Percentiles rank a stretch among this genome's conserved stretches.
These are phyloP conservation scores for Branchipolynoe longqiensis DNA, from an alignment of 2,888 invertebrate genomes.

Conservation along the genomic window DNA sequence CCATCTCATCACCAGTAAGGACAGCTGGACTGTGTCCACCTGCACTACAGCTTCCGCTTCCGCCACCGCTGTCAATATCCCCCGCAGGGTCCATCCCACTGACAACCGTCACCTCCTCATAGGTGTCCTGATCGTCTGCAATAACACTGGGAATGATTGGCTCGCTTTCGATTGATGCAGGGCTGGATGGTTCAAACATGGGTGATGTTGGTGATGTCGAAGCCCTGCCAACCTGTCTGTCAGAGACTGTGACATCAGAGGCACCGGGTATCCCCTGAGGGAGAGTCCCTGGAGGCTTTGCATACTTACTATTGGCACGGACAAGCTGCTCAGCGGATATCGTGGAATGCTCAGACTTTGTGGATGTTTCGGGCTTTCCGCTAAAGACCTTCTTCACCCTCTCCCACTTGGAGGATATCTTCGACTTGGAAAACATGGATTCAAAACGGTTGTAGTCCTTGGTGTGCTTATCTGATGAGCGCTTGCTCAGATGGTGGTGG, in stretches of 20 bases:
- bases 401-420: slow-evolving; percentile 89
- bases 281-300: slow-evolving; percentile 2
- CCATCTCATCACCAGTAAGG: slow-evolving; percentile 25
- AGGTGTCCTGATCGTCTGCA: slow-evolving; percentile 53
- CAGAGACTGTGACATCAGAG: not conserved
- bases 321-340: slow-evolving; percentile 62
- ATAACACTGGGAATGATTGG: slow-evolving; percentile 57
- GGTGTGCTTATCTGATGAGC: slow-evolving; percentile 27
- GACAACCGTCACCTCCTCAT: slow-evolving; percentile 46
- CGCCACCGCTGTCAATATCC: slow-evolving; percentile 3
- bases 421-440: slow-evolving; percentile 61
- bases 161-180: slow-evolving; percentile 60
- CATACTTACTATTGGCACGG: slow-evolving; percentile 58
- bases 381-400: slow-evolving; percentile 92
- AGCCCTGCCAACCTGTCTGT: not conserved
- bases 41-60: slow-evolving; percentile 7
- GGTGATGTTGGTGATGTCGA: slow-evolving; percentile 28
- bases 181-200: slow-evolving; percentile 53
- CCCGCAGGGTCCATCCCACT: not conserved
- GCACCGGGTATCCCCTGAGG: slow-evolving; percentile 20
- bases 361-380: slow-evolving; percentile 69
- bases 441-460: slow-evolving; percentile 55
- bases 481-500: slow-evolving; percentile 62
- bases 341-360: slow-evolving; percentile 59
- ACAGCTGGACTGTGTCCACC: not conserved